A percentile compares a stretch with the other conserved stretches of the same genome.
These are phyloP conservation scores for Drosophila grimshawi DNA, from an alignment of 1,140 invertebrate genomes.

Conservation along the genomic window DNA sequence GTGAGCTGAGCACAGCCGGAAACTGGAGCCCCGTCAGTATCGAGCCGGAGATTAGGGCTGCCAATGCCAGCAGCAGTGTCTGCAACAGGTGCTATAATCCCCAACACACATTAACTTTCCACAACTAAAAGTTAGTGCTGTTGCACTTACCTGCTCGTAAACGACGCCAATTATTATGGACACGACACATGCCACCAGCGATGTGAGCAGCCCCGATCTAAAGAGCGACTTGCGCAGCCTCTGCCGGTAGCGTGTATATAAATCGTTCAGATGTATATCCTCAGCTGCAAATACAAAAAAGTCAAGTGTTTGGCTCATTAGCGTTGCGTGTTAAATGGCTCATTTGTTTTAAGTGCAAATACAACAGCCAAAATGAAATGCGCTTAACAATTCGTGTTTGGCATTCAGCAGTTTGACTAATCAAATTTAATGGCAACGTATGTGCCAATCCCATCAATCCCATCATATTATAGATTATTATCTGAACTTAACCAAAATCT, in stretches of 20 bases:
- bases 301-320: constrained; percentile 43
- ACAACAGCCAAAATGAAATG: not conserved
- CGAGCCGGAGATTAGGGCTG: constrained; percentile 74
- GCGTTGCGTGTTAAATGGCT: constrained; percentile 42
- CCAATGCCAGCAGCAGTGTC: constrained; percentile 63
- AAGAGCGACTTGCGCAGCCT: constrained; percentile 83
- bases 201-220: constrained; percentile 78
- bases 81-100: constrained; percentile 60
- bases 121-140: constrained; percentile 16
- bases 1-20: constrained; percentile 81
- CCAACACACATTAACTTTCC: constrained; percentile 13
- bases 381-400: constrained; percentile 4
- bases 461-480: not conserved
- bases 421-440: constrained; percentile 13
- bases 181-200: constrained; percentile 79
- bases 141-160: constrained; percentile 72
- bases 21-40: constrained; percentile 83
- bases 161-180: constrained; percentile 79
- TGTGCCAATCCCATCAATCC: not conserved
- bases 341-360: constrained; percentile 23
- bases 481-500: not conserved
- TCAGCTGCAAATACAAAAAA: constrained; percentile 67
- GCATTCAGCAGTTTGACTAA: constrained; percentile 11
- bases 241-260: constrained; percentile 84
- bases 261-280: constrained; percentile 83